Base-by-base conservation (phyloP, 2,888 invertebrate genomes). In the Ichneumon xanthorius region DNA sequence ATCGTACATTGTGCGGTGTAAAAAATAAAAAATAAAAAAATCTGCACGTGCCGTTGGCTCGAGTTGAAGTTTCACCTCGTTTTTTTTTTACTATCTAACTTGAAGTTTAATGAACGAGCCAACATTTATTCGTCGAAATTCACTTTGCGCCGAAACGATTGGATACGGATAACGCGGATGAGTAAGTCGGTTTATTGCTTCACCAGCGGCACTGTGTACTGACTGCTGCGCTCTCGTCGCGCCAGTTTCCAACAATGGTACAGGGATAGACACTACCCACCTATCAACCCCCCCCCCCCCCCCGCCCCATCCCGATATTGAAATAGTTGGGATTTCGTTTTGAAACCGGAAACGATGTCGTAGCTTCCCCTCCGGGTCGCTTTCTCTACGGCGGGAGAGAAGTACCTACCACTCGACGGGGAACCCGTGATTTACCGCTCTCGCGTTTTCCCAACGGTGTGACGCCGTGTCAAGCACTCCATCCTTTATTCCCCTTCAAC, bases 161-260 rank as follows among this genome's bases (percentile, higher is more conserved):
- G 65, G 45, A 26, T 68, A 68, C 65, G 19, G 26, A 68, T 73
- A 78, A 78, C 67, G 67, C 80, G 86, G 83, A 80, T 72, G 84
- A 80, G 83, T 77, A 80, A 80, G 77, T 79, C 73, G 80, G 80
- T 80, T 84, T 86, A 86, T 83, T 80, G 86, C 67, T 80, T 80
- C 68, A 67, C 22, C 63, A 67, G 48, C 72, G 45, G 55, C 72
- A 50, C 71, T 76, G 40, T 73, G 61, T 19, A 71, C 65, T 7
- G 48, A 55, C 70, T 73, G 33, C 30, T 50, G 48, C 45, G 71
- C 63, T 72, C 45, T 48, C 11, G 11, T 45, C 30, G 63, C 68
- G 63, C 70, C 84, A 78, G 73, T 68, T 78, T 73, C 50, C 63
- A 78, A 85, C 82, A 85, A 82, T 85, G 65, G 53, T 48, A 61